Evolutionary conservation across 2,888 invertebrate genomes (phyloP).

Genomic region (Melikaiella ostensackeni): DNA sequence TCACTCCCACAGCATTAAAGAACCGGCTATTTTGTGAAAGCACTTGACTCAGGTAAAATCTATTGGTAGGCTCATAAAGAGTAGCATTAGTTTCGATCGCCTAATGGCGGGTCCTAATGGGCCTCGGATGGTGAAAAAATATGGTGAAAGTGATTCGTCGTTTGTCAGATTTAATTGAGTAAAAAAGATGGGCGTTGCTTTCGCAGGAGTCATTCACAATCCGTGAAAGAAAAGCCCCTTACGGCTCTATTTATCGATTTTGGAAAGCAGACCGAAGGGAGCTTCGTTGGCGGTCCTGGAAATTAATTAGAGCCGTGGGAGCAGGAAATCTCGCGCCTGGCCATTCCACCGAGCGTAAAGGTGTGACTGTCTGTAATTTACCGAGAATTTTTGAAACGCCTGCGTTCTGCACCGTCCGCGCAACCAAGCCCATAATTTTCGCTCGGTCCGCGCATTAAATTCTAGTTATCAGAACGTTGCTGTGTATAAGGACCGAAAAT

Average conservation of each 20-base stretch:
- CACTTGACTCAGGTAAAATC: slow-evolving; percentile 6
- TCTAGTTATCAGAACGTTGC: slow-evolving; percentile 62
- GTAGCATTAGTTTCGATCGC: slow-evolving; percentile 18
- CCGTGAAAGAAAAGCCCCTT: slow-evolving; percentile 32
- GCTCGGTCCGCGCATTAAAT: slow-evolving; percentile 63
- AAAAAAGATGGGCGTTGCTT: slow-evolving; percentile 18
- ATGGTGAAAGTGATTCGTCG: slow-evolving; percentile 20
- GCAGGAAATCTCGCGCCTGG: slow-evolving; percentile 51
- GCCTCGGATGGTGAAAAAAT: slow-evolving; percentile 7
- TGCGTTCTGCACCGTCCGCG: slow-evolving; percentile 46
- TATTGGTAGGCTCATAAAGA: slow-evolving; percentile 2
- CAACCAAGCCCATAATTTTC: slow-evolving; percentile 60
- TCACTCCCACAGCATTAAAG: neutral
- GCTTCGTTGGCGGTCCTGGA: slow-evolving; percentile 56
- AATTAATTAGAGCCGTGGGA: slow-evolving; percentile 57
- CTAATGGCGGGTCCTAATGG: slow-evolving; percentile 14
- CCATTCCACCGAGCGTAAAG: slow-evolving; percentile 51
- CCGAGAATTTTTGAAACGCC: slow-evolving; percentile 56
- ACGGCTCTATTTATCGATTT: slow-evolving; percentile 37
- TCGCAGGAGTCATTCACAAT: neutral
- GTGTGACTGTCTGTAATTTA: slow-evolving; percentile 63
- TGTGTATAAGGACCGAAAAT: slow-evolving; percentile 50
- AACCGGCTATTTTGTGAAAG: neutral
- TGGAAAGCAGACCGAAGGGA: slow-evolving; percentile 41
- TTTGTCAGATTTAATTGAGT: slow-evolving; percentile 38